Conservation (phyloP, 2,113 vertebrate species). For the Cebidichthys violaceus region DNA sequence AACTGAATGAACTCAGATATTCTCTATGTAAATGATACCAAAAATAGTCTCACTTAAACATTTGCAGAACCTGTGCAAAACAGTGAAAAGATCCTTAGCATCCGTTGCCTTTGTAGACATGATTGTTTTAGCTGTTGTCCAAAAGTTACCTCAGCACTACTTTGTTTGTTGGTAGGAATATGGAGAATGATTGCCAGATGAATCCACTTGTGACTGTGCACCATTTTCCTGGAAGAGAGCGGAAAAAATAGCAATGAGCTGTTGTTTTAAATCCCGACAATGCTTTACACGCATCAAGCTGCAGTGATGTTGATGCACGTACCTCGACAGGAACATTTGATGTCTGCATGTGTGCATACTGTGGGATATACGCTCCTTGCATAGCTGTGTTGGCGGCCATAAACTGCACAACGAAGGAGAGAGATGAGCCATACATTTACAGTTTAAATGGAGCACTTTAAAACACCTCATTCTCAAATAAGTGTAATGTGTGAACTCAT, state of each 20-base stretch:
- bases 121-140: slow-evolving; percentile 93
- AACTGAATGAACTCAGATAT: slow-evolving; percentile 88
- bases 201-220: slow-evolving; percentile 92
- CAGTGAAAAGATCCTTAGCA: slow-evolving; percentile 92
- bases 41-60: slow-evolving; percentile 96
- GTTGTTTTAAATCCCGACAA: background rate
- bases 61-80: slow-evolving; percentile 96
- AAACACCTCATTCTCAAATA: background rate
- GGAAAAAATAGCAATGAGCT: slow-evolving; percentile 8
- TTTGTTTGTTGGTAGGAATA: slow-evolving; percentile 97
- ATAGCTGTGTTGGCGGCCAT: slow-evolving; percentile 94
- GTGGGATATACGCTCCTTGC: slow-evolving; percentile 95
- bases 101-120: slow-evolving; percentile 92
- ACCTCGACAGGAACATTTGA: slow-evolving; percentile 93
- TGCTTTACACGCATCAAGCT: background rate
- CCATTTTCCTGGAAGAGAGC: slow-evolving; percentile 90
- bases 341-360: slow-evolving; percentile 94
- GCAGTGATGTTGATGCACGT: slow-evolving; percentile 17
- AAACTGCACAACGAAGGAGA: slow-evolving; percentile 85
- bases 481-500: background rate
- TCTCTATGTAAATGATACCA: slow-evolving; percentile 94
- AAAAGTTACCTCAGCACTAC: slow-evolving; percentile 90
- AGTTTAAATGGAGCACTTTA: background rate
- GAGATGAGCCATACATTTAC: background rate
- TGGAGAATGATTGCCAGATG: slow-evolving; percentile 93